These are phyloP conservation scores for Drosophila merina DNA, from an alignment of 2,888 invertebrate genomes.

Conservation along the genomic window DNA sequence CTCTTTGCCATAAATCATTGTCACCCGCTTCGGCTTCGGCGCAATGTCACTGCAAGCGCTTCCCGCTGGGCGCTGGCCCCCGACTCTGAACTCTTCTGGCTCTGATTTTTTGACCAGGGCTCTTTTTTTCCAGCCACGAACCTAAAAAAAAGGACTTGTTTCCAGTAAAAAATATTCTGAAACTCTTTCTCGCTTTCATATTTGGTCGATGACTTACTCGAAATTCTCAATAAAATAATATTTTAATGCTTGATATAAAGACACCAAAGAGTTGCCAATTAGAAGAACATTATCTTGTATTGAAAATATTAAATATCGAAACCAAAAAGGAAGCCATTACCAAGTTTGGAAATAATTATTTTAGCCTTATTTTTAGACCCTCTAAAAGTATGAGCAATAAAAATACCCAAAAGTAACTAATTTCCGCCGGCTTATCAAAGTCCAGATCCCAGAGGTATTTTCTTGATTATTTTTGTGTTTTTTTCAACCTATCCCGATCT, in stretches of 20 bases:
- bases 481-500: not conserved
- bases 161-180: slow-evolving; percentile 39
- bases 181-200: not conserved
- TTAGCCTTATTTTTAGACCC: not conserved
- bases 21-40: slow-evolving; percentile 79
- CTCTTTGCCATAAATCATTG: slow-evolving; percentile 83
- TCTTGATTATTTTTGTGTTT: not conserved
- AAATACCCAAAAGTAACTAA: not conserved
- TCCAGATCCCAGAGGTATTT: slow-evolving; percentile 15
- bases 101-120: slow-evolving; percentile 20
- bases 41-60: slow-evolving; percentile 81
- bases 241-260: too few relatives aligned
- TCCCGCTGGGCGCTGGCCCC: slow-evolving; percentile 73
- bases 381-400: slow-evolving; percentile 5
- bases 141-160: slow-evolving; percentile 43
- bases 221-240: too few relatives aligned
- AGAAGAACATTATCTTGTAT: too few relatives aligned
- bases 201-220: too few relatives aligned
- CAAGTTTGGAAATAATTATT: not conserved
- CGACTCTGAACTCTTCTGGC: slow-evolving; percentile 22
- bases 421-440: slow-evolving; percentile 31
- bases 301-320: too few relatives aligned
- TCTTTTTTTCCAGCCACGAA: slow-evolving; percentile 31
- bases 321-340: too few relatives aligned
- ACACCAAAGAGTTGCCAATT: too few relatives aligned